phyloP scores from a whole-genome alignment of 2,797 vertebrate genomes.

The Syngnathus acus region DNA sequence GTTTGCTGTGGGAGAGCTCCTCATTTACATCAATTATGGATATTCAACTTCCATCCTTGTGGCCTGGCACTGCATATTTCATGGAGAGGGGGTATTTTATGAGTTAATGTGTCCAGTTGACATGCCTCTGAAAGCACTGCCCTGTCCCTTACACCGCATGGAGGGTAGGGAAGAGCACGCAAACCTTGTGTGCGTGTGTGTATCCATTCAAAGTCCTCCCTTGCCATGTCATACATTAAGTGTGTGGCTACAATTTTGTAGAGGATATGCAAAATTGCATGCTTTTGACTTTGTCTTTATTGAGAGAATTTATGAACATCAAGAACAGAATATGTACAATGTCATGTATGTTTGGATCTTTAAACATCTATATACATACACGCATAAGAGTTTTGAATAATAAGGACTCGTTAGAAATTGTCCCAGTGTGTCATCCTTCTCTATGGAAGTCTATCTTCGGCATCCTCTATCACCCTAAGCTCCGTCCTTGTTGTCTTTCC shows the following conservation, averaged over 20 bases:
- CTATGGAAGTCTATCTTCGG: too few species aligned
- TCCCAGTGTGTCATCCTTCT: too few species aligned
- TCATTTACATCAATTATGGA: slow-evolving; percentile 81
- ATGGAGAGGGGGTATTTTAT: slow-evolving; percentile 70
- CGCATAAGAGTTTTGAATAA: too few species aligned
- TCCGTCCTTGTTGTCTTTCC: too few species aligned
- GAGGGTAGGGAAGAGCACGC: slow-evolving; percentile 47
- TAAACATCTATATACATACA: background rate
- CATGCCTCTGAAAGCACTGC: slow-evolving; percentile 69
- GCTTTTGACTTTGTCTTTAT: slow-evolving; percentile 20
- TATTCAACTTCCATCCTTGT: slow-evolving; percentile 67
- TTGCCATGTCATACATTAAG: slow-evolving; percentile 29
- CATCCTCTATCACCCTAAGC: too few species aligned
- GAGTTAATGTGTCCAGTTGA: slow-evolving; percentile 75
- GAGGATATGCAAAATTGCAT: background rate
- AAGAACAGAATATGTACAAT: slow-evolving; percentile 2
- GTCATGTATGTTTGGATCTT: background rate
- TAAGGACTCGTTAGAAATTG: too few species aligned
- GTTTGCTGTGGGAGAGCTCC: slow-evolving; percentile 65
- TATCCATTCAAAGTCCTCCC: slow-evolving; percentile 27
- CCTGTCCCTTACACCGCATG: slow-evolving; percentile 58
- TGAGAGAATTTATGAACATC: background rate
- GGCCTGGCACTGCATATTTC: slow-evolving; percentile 70
- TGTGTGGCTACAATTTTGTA: slow-evolving; percentile 2
- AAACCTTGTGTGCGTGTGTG: slow-evolving; percentile 33